Evolutionary conservation across 1,140 invertebrate species (phyloP).

Genomic region (Asobara japonica): DNA sequence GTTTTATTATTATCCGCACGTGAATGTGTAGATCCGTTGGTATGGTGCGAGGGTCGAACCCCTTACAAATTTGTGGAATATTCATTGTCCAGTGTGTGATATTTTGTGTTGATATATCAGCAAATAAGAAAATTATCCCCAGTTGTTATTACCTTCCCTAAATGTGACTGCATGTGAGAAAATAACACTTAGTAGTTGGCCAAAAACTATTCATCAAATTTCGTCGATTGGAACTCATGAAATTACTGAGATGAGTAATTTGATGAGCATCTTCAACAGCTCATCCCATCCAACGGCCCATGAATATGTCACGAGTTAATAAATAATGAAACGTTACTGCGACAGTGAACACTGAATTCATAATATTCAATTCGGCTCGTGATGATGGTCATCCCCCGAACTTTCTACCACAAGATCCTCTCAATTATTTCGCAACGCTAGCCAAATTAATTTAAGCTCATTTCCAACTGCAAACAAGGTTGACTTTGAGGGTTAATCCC

Average conservation of each 20-base stretch:
- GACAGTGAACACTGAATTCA: background rate
- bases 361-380: background rate
- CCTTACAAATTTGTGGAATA: constrained; percentile 32
- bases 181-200: background rate
- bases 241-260: background rate
- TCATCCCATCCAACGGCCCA: too few relatives aligned
- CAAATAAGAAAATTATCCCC: background rate
- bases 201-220: background rate
- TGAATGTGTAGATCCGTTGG: constrained; percentile 21
- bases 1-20: constrained; percentile 21
- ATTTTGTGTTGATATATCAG: constrained; percentile 13
- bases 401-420: background rate
- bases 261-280: too few relatives aligned
- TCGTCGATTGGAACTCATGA: background rate
- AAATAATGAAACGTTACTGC: background rate
- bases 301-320: too few relatives aligned
- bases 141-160: background rate
- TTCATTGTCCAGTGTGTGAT: constrained; percentile 38
- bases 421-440: background rate
- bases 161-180: background rate
- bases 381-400: background rate
- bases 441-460: background rate
- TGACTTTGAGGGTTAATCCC: background rate
- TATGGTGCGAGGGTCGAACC: constrained; percentile 11
- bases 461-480: background rate